phyloP scores from a whole-genome alignment of 2,113 vertebrate genomes.

The Silurus glanis region DNA sequence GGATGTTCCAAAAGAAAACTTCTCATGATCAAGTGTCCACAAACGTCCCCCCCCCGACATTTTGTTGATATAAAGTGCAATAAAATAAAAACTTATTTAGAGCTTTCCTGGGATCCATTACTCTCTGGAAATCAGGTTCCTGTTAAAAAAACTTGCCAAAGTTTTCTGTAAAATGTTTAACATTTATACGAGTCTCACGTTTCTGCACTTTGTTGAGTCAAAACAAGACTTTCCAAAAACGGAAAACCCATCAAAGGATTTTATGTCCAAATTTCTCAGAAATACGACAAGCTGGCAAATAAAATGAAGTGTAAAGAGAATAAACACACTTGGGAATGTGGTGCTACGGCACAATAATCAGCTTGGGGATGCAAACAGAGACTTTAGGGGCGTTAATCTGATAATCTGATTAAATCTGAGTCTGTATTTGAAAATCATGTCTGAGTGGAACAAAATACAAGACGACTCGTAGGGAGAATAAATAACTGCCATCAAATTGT shows the following conservation, averaged over 20 bases:
- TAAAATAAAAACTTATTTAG: too few species aligned
- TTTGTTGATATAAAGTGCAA: too few species aligned
- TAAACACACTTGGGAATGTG: not conserved
- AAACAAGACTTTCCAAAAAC: not conserved
- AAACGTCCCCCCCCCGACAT: too few species aligned
- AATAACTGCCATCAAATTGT: slow-evolving; percentile 34
- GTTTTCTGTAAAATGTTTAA: not conserved
- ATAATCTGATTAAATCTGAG: not conserved
- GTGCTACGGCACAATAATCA: not conserved
- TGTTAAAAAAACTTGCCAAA: not conserved
- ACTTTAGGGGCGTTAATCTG: not conserved
- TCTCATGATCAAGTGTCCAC: too few species aligned
- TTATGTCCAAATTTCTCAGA: not conserved
- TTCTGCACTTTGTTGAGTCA: not conserved
- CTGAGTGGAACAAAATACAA: slow-evolving; percentile 2
- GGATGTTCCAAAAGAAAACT: too few species aligned
- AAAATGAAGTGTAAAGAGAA: not conserved
- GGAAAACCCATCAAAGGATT: not conserved
- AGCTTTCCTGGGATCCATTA: not conserved
- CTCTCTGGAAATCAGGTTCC: not conserved
- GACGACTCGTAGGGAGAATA: slow-evolving; percentile 4
- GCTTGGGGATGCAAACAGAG: not conserved
- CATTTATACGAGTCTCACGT: not conserved
- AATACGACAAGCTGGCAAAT: not conserved
- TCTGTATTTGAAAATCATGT: not conserved